Evolutionary conservation across 2,797 vertebrate species (phyloP).

Genomic region (Amniataba percoides): DNA sequence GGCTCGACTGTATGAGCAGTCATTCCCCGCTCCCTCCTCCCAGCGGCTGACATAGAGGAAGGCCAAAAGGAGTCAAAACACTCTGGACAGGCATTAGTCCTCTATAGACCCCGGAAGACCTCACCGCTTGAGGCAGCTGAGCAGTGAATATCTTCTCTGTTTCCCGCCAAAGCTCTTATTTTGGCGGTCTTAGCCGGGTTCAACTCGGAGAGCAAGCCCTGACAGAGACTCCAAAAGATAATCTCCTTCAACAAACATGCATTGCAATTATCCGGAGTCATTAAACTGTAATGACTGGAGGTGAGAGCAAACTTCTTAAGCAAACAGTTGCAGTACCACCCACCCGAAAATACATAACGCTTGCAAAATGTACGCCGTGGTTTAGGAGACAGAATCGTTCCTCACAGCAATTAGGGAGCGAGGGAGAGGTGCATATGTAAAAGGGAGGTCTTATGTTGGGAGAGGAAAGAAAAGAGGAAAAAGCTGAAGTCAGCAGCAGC

Average conservation of each 20-base stretch:
- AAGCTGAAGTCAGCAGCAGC: constrained; percentile 80
- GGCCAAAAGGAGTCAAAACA: constrained; percentile 78
- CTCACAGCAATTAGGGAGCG: constrained; percentile 78
- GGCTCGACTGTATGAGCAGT: constrained; percentile 75
- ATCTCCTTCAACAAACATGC: constrained; percentile 77
- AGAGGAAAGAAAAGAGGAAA: constrained; percentile 65
- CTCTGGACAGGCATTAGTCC: constrained; percentile 70
- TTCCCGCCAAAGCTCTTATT: constrained; percentile 46
- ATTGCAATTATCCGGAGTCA: constrained; percentile 77
- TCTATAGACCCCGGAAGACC: constrained; percentile 66
- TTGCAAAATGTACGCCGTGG: constrained; percentile 72
- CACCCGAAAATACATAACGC: constrained; percentile 72
- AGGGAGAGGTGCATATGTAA: constrained; percentile 73
- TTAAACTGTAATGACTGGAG: constrained; percentile 80
- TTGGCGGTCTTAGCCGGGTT: constrained; percentile 43
- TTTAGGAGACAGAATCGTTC: constrained; percentile 73
- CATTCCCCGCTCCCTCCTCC: constrained; percentile 58
- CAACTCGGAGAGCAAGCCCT: constrained; percentile 55
- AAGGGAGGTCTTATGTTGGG: constrained; percentile 72
- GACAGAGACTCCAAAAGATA: constrained; percentile 68
- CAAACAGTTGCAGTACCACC: constrained; percentile 75
- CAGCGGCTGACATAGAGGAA: constrained; percentile 56
- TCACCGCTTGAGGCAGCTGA: constrained; percentile 57
- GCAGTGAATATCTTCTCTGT: constrained; percentile 70
- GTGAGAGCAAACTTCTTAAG: constrained; percentile 77